phyloP scores from a whole-genome alignment of 2,888 invertebrate species.

The Spodoptera picta region DNA sequence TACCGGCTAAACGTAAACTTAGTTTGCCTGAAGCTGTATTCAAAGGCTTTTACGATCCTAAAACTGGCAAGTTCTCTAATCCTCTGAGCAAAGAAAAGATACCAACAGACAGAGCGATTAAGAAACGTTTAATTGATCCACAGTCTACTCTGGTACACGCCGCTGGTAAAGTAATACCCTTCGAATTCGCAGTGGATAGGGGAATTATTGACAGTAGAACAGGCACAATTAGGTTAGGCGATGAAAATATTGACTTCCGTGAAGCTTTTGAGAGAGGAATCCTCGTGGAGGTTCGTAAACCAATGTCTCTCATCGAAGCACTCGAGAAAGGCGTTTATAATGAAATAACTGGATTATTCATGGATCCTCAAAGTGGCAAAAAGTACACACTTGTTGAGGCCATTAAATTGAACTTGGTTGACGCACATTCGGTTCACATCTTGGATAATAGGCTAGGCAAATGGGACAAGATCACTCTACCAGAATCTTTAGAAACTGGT shows the following conservation, averaged over 20 bases:
- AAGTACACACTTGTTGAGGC: constrained; percentile 95
- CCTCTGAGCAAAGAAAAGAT: constrained; percentile 94
- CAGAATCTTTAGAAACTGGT: constrained; percentile 93
- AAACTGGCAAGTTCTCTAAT: constrained; percentile 94
- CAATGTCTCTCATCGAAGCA: constrained; percentile 94
- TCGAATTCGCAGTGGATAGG: constrained; percentile 93
- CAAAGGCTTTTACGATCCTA: constrained; percentile 96
- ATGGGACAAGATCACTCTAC: constrained; percentile 93
- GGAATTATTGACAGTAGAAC: constrained; percentile 93
- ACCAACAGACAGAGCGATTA: constrained; percentile 94
- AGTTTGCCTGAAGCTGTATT: constrained; percentile 96
- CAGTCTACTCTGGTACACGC: constrained; percentile 95
- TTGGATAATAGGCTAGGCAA: constrained; percentile 93
- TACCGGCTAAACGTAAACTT: constrained; percentile 94
- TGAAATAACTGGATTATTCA: constrained; percentile 93
- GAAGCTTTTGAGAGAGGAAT: constrained; percentile 96
- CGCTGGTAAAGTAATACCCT: constrained; percentile 94
- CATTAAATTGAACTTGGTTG: constrained; percentile 93
- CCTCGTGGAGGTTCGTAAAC: constrained; percentile 94
- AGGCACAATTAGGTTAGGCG: constrained; percentile 90
- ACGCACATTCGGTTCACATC: constrained; percentile 94
- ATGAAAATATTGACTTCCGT: constrained; percentile 92
- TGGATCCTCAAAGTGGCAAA: constrained; percentile 94
- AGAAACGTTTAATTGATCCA: constrained; percentile 94
- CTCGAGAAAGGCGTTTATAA: constrained; percentile 94